Evolutionary conservation across 2,888 invertebrate species (phyloP).

Genomic region (Plagodis pulveraria): DNA sequence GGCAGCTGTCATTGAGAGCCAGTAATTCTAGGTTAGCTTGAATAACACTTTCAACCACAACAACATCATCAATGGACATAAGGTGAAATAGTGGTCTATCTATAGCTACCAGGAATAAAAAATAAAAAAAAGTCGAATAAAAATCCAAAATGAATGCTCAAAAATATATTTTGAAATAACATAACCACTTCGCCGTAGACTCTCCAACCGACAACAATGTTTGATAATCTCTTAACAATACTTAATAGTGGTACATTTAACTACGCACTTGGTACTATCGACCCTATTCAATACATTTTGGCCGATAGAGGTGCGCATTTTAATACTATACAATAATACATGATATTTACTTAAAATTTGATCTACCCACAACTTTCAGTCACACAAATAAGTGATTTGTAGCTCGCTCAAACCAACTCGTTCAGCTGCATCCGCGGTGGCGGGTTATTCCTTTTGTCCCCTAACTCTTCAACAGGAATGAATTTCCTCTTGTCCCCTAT

Average conservation of each 20-base stretch:
- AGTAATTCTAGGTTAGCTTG: no score
- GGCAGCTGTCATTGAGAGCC: no score
- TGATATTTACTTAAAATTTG: conserved; percentile 11
- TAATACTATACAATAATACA: conserved; percentile 12
- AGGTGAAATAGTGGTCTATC: no score
- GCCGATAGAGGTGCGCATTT: neutral
- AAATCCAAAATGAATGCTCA: conserved; percentile 52
- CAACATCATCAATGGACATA: no score
- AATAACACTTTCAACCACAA: no score
- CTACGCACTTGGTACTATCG: no score
- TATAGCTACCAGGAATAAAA: no score
- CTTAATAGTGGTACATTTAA: conserved; percentile 1
- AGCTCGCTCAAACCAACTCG: no score
- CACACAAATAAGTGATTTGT: neutral
- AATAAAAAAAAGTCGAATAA: conserved; percentile 26
- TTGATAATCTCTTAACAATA: conserved; percentile 31
- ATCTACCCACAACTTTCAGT: conserved; percentile 2
- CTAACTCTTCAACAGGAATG: no score
- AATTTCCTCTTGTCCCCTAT: no score
- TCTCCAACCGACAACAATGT: conserved; percentile 38
- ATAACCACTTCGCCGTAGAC: conserved; percentile 43
- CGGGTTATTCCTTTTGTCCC: no score
- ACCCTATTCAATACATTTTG: neutral
- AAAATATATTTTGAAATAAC: conserved; percentile 64
- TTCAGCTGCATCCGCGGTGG: no score